Evolutionary conservation across 53 echinoderm and acorn worm species (phyloP), one percentile per base, ranked within the genome.

Genomic region (Paracentrotus lividus): DNA sequence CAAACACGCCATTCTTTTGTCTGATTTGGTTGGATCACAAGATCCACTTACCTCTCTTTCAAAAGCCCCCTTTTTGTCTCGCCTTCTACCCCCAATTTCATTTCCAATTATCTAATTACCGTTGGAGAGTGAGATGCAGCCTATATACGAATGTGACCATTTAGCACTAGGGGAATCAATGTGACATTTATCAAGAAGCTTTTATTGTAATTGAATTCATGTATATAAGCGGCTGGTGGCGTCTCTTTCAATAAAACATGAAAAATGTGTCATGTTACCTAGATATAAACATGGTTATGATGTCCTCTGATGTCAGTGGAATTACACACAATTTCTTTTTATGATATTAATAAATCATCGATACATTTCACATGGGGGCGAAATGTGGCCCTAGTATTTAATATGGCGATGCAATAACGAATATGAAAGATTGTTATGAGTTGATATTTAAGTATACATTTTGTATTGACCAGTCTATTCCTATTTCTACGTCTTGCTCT

Each of bases 1-100:
- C 56, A 58, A 78, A 77, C 92, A 78, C 92, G 42, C 14, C 51
- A 78, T 78, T 32, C 92, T 92, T n/a, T 92, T 92, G 92, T 92
- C 78, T 55, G 81, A 56, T 4, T 72, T 53, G 34, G 51, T 49
- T 26, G 65, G 29, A 72, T 72, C 72, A 53, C 69, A 75, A 31
- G 90, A 90, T 90, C 90, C 44, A 56, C 89, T 60, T 89, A 90
- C 90, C 72, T 44, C 72, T 53, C 69, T 38, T 72, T 72, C 72
- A 51, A 40, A 45, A 44, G 32, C 56, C 10, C 51, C 45, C 90
- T 90, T 90, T n/a, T 90, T 90, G 90, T 90, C 90, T 90, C 72
- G 90, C 44, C 49, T 90, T 69, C 90, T 66, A 47, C 72, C 90
- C 36, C 68, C 81, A 81, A 90, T 90, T 90, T 86, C 56, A 55